Evolutionary conservation across 2,888 invertebrate genomes (phyloP).

Genomic region (Anticlea derivata): DNA sequence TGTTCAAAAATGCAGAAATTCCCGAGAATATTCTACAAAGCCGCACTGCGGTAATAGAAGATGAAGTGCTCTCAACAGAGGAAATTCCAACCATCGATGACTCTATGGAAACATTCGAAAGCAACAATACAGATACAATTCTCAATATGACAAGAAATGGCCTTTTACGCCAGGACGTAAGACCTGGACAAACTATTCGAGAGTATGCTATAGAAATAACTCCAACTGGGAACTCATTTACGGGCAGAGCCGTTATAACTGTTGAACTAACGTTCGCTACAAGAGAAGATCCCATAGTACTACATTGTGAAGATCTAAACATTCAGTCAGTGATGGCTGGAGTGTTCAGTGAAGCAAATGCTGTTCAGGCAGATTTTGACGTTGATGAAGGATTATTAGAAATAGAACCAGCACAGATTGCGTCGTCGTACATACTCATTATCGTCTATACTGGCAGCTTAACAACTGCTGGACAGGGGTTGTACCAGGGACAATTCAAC

Average conservation of each 20-base stretch:
- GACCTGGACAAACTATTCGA: slow-evolving; percentile 52
- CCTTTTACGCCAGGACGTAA: slow-evolving; percentile 39
- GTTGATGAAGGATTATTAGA: slow-evolving; percentile 44
- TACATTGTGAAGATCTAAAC: slow-evolving; percentile 47
- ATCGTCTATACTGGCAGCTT: slow-evolving; percentile 56
- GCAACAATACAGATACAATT: slow-evolving; percentile 25
- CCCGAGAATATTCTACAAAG: slow-evolving; percentile 15
- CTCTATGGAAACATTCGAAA: slow-evolving; percentile 11
- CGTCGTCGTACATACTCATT: slow-evolving; percentile 46
- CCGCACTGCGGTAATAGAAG: slow-evolving; percentile 21
- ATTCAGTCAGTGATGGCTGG: slow-evolving; percentile 50
- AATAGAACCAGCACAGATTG: slow-evolving; percentile 41
- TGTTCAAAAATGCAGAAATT: slow-evolving; percentile 32
- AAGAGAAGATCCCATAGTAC: slow-evolving; percentile 45
- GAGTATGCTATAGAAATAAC: slow-evolving; percentile 53
- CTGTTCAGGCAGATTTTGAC: slow-evolving; percentile 33
- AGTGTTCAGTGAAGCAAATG: slow-evolving; percentile 45
- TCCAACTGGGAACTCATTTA: slow-evolving; percentile 45
- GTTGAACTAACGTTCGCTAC: slow-evolving; percentile 41
- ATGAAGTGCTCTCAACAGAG: slow-evolving; percentile 10
- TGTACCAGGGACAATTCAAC: slow-evolving; percentile 45
- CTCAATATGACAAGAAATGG: slow-evolving; percentile 32
- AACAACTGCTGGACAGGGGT: slow-evolving; percentile 44
- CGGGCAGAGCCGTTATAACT: slow-evolving; percentile 52
- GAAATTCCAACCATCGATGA: slow-evolving; percentile 2